Base-by-base conservation (phyloP, 2,888 invertebrate genomes). In the Sinohyriopsis cumingii region DNA sequence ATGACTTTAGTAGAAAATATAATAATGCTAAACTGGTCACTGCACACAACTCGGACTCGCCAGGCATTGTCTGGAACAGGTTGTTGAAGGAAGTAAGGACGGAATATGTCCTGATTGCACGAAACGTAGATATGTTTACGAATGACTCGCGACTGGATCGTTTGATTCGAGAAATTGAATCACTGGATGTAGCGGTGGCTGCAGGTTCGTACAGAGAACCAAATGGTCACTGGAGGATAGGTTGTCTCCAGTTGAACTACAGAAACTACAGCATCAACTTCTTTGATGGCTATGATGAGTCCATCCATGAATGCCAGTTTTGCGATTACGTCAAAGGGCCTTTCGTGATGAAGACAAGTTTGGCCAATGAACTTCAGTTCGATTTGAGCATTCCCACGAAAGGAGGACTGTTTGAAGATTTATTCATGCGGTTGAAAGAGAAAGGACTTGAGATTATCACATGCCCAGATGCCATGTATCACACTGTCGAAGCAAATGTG, bases 401-500 rank as follows among this genome's bases (percentile, higher is more conserved):
- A 45, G 67, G 70, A 28, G 81, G 82, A 3, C 56, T 86, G 12
- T 85, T 83, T 68, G 82, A 84, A 59, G 88, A 87, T 63, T 87
- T 84, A 80, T 88, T 88, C 71, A 72, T 88, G 28, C 69, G 74
- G 22, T 54, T 85, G n/a, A 79, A 73, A 19, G 33, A 75, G 19
- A 54, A 68, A 3, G 74, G 77, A 15, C 55, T 68, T 3, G 77
- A 84, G 55, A 75, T 72, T 7, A 68, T 84, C 55, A 76, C 78
- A 20, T 88, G 88, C 75, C 88, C 89, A 0, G 88, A 88, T 75
- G 80, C 83, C 5, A 86, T 88, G 87, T 88, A 86, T 71, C 81
- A 84, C 54, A 67, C 59, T 24, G 53, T 20, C 53, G 45, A 45
- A 45, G 12, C 45, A 12, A 45, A 12, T 45, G 45, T 45, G 45